Conservation (phyloP, 2,888 invertebrate genomes). For the Pycnomerus fuliginosus region DNA sequence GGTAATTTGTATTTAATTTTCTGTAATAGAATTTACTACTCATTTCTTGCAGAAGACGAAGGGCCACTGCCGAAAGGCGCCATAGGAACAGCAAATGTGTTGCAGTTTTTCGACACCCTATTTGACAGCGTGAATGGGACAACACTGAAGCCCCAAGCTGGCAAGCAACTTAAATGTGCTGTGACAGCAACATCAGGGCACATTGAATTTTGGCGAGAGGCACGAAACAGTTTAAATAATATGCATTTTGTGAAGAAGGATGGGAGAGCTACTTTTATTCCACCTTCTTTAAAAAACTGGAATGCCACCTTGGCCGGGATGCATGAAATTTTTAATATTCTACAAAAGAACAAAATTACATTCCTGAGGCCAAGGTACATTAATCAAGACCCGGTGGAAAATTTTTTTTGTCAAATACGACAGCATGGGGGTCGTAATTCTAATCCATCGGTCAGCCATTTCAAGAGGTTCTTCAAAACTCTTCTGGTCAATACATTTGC, state of each 20-base stretch:
- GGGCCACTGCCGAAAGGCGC: too few species aligned
- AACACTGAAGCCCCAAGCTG: not conserved
- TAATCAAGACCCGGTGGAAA: conserved; percentile 17
- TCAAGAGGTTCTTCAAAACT: conserved; percentile 13
- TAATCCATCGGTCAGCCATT: conserved; percentile 7
- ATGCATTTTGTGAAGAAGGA: conserved; percentile 5
- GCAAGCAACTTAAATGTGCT: conserved; percentile 6
- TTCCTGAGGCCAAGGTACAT: conserved; percentile 5
- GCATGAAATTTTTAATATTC: conserved; percentile 2
- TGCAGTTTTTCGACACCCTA: not conserved
- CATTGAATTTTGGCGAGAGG: conserved; percentile 5
- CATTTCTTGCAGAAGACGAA: too few species aligned
- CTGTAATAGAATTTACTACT: too few species aligned
- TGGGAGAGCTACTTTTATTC: not conserved
- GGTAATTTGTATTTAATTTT: too few species aligned
- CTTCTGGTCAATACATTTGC: conserved; percentile 13
- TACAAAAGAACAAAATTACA: not conserved
- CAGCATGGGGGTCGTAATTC: conserved; percentile 10
- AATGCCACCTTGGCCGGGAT: conserved; percentile 3
- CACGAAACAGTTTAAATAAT: conserved; percentile 1
- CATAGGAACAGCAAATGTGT: conserved; percentile 8
- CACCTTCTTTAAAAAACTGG: conserved; percentile 16
- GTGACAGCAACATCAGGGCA: conserved; percentile 2
- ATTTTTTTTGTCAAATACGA: conserved; percentile 15
- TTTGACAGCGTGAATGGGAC: conserved; percentile 14